Percentiles rank a stretch among this genome's conserved stretches.
Evolutionary conservation across 2,888 invertebrate genomes (phyloP).

Genomic region (Spilarctia lutea): DNA sequence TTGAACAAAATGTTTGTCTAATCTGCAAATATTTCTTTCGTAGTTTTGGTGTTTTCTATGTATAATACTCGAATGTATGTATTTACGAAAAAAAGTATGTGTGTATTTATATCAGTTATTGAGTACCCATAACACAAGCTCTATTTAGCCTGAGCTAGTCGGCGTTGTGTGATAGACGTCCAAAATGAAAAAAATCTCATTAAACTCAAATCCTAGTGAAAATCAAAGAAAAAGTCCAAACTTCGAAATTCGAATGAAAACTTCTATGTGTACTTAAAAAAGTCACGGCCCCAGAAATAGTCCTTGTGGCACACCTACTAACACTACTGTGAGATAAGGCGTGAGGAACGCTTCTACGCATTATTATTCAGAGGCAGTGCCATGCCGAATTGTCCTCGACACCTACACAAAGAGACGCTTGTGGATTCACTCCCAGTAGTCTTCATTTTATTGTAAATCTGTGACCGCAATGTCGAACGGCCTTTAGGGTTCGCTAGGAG

Average conservation of each 20-base stretch:
- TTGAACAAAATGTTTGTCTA: too few relatives aligned
- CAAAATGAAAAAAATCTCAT: background rate
- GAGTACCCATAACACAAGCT: too few relatives aligned
- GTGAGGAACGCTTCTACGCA: slow-evolving; percentile 53
- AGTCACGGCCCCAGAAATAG: slow-evolving; percentile 33
- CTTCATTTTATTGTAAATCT: slow-evolving; percentile 74
- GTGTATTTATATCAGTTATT: too few relatives aligned
- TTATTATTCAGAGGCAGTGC: slow-evolving; percentile 65
- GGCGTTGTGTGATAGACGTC: too few relatives aligned
- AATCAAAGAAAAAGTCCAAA: slow-evolving; percentile 37
- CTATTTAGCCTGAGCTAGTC: too few relatives aligned
- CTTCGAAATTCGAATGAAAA: slow-evolving; percentile 39
- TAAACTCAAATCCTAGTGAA: slow-evolving; percentile 19
- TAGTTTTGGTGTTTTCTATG: too few relatives aligned
- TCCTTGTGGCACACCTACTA: slow-evolving; percentile 54
- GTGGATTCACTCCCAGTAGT: slow-evolving; percentile 68
- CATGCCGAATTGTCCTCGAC: slow-evolving; percentile 60
- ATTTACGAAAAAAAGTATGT: too few relatives aligned
- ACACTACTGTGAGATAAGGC: slow-evolving; percentile 53
- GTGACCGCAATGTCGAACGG: slow-evolving; percentile 69
- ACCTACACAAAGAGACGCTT: slow-evolving; percentile 67
- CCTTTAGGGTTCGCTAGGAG: slow-evolving; percentile 50
- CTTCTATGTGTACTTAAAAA: slow-evolving; percentile 36
- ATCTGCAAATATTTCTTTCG: too few relatives aligned
- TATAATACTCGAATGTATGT: too few relatives aligned